Base-by-base conservation (phyloP, 2,888 invertebrate species). In the Melanchra persicariae region DNA sequence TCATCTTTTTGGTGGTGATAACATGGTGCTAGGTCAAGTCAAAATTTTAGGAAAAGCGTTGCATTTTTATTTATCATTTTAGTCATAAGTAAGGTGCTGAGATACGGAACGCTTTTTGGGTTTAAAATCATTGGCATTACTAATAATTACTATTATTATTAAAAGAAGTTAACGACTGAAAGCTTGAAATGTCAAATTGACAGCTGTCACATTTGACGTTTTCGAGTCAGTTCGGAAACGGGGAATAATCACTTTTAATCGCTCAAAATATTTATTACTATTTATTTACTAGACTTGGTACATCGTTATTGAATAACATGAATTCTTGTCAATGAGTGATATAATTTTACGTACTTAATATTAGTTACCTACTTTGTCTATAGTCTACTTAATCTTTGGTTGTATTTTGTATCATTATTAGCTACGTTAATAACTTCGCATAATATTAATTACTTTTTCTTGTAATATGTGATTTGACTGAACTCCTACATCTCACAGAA, bases 251-350 rank as follows among this genome's bases (percentile, higher is more conserved):
- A 79, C 82, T 82, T 70, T 58, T 45, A 77, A 72, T 81, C 82
- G 84, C 86, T 85, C 82, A 86, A 86, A 70, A 71, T 84, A 80
- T 79, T 78, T 70, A 80, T 87, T 87, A 85, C 87, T 85, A 89
- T 88, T 90, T 87, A 89, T 88, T 75, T 85, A 65, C 37, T 85
- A 86, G 81, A 78, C 70, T 81, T 76, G 79, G 77, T 89, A 88
- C 86, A 88, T 91, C 89, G 87, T 91, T 90, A 91, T 86, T 85
- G 69, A 81, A 84, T 86, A 91, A 91, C 88, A 89, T 90, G 91
- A 92, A 90, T 91, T 92, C 92, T 94, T 94, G 93, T 94, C 93
- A 93, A 89, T 89, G 89, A 92, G 92, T 93, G 93, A 94, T 93
- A 93, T 92, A 92, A 86, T 87, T 90, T 87, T 87, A 88, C 82